Evolutionary conservation across 2,113 vertebrate genomes (phyloP).

Genomic region (Vidua chalybeata): DNA sequence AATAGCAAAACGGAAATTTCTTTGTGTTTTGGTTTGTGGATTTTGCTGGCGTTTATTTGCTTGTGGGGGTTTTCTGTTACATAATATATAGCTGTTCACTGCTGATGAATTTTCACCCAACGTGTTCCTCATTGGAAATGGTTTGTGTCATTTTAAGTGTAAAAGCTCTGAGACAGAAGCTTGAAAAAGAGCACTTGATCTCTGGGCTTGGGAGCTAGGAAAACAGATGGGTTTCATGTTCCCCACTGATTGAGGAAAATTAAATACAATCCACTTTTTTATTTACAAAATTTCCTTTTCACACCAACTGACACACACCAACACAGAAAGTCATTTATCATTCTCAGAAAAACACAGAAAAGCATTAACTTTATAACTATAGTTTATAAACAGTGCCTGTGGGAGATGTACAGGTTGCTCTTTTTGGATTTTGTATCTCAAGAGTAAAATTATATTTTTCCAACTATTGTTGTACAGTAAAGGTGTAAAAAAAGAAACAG

Average conservation of each 20-base stretch:
- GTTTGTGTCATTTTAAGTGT: neutral
- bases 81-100: neutral
- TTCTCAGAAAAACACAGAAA: neutral
- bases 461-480: neutral
- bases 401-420: neutral
- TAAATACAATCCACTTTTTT: neutral
- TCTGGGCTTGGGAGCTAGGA: neutral
- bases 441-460: neutral
- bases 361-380: neutral
- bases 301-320: neutral
- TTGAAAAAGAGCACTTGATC: neutral
- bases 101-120: neutral
- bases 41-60: neutral
- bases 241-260: neutral
- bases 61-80: too few species aligned
- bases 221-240: neutral
- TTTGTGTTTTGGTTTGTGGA: neutral
- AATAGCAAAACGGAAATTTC: neutral
- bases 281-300: neutral
- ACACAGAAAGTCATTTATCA: neutral
- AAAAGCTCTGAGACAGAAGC: neutral
- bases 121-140: neutral
- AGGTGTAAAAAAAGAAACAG: neutral
- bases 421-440: neutral
- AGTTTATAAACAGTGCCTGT: fast-evolving